Percentiles rank a stretch among this genome's conserved stretches.
Evolutionary conservation across 2,888 invertebrate species (phyloP).

Genomic region (Ophion ventricosus): DNA sequence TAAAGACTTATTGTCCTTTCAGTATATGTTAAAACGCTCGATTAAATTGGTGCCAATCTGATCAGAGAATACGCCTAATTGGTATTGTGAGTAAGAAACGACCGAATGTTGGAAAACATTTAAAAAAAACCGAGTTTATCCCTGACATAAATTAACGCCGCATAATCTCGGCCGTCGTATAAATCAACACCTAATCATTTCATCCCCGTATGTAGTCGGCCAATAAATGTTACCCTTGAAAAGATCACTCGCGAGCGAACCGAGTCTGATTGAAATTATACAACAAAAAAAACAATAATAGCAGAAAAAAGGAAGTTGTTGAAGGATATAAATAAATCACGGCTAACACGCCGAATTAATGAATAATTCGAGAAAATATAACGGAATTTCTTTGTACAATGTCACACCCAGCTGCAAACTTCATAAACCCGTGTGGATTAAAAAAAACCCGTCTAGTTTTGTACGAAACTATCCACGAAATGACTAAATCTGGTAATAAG

Average conservation of each 20-base stretch:
- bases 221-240: background rate
- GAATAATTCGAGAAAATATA: no score
- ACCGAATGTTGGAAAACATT: no score
- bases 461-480: background rate
- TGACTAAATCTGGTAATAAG: background rate
- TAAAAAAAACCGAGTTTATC: background rate
- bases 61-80: background rate
- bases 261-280: background rate
- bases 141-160: background rate
- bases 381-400: no score
- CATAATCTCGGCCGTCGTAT: constrained; percentile 4
- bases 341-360: no score
- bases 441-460: background rate
- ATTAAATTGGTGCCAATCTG: background rate
- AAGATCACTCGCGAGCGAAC: constrained; percentile 12
- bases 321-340: no score
- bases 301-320: no score
- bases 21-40: background rate
- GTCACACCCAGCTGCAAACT: background rate
- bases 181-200: constrained; percentile 20
- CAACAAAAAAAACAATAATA: no score
- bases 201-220: constrained; percentile 7
- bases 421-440: background rate
- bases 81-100: background rate
- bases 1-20: background rate